A percentile compares a stretch with the other conserved stretches of the same genome.
Evolutionary conservation across 2,888 invertebrate genomes (phyloP).

Genomic region (Taenaris catops): DNA sequence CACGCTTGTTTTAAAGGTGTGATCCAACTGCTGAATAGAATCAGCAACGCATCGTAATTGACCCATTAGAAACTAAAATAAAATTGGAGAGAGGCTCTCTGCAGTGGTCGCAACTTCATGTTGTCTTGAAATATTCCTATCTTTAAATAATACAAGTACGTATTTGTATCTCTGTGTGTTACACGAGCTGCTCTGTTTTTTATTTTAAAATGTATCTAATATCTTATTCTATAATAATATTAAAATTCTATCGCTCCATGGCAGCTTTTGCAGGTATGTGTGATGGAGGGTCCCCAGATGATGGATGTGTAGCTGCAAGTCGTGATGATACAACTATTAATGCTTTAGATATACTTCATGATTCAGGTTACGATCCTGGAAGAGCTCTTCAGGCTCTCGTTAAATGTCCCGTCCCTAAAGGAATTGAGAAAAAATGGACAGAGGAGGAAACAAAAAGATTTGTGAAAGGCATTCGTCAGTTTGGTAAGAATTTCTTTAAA

Average conservation of each 20-base stretch:
- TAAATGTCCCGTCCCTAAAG: conserved; percentile 97
- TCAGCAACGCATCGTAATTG: too few relatives aligned
- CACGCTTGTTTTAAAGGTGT: too few relatives aligned
- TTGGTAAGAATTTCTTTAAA: conserved; percentile 99
- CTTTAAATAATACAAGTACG: too few relatives aligned
- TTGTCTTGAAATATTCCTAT: too few relatives aligned
- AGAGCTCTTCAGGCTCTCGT: conserved; percentile 97
- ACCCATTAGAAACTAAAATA: too few relatives aligned
- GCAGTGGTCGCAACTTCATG: too few relatives aligned
- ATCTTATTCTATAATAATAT: too few relatives aligned
- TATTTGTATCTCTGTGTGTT: too few relatives aligned
- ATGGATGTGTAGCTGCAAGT: conserved; percentile 97
- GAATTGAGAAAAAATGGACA: conserved; percentile 98
- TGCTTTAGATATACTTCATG: conserved; percentile 97
- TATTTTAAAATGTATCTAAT: too few relatives aligned
- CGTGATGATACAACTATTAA: conserved; percentile 98
- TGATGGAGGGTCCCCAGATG: conserved; percentile 98
- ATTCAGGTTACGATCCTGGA: conserved; percentile 97
- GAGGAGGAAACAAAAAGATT: conserved; percentile 99
- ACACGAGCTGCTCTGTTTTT: too few relatives aligned
- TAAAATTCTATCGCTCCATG: conserved; percentile 97
- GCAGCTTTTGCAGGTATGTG: conserved; percentile 99
- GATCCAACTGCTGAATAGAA: too few relatives aligned
- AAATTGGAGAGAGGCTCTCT: too few relatives aligned
- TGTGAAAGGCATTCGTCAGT: conserved; percentile 98